Evolutionary conservation across 2,797 vertebrate genomes (phyloP), one percentile per base, ranked within the genome.

Genomic region (Pempheris klunzingeri): DNA sequence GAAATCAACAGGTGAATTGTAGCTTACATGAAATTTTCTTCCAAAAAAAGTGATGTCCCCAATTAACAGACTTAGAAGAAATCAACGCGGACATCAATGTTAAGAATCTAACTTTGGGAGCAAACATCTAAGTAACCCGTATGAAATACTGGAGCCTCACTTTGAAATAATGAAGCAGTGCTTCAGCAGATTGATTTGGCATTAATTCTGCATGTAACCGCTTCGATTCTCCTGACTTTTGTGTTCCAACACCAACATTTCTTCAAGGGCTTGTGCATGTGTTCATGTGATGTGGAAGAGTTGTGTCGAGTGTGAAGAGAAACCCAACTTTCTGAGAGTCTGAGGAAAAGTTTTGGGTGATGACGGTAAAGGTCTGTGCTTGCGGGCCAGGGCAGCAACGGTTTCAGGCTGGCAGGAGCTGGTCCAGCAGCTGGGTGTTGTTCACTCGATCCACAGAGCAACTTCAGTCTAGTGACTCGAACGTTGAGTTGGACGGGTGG

Each of bases 341-440:
- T 20, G 64, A 78, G 75, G 78, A 78, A 83, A 82, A 6, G 70
- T 79, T 87, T 80, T 54, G 78, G 88, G 84, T 79, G 84, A 80
- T 59, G 72, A 81, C 86, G 88, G 81, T 85, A 76, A 81, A 92
- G 81, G 91, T 92, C 85, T 89, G 90, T 84, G 92, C 91, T 91
- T 79, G 85, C 85, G 84, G 91, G 87, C 88, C 90, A 52, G 77
- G 88, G 90, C 85, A 72, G 88, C 71, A 78, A 67, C 75, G 44
- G 55, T 77, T 66, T 65, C 78, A 55, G n/a, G 86, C 83, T 60
- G 84, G 77, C 72, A 58, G 78, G 85, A 80, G 72, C 52, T 28
- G 85, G 68, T 83, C 82, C 86, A n/a, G 78, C 77, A 57, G 83
- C 75, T 71, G 83, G 83, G 82, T 77, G 76, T 64, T 73, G 83